Evolutionary conservation across 2,113 vertebrate species (phyloP).

Genomic region (Pithys albifrons): DNA sequence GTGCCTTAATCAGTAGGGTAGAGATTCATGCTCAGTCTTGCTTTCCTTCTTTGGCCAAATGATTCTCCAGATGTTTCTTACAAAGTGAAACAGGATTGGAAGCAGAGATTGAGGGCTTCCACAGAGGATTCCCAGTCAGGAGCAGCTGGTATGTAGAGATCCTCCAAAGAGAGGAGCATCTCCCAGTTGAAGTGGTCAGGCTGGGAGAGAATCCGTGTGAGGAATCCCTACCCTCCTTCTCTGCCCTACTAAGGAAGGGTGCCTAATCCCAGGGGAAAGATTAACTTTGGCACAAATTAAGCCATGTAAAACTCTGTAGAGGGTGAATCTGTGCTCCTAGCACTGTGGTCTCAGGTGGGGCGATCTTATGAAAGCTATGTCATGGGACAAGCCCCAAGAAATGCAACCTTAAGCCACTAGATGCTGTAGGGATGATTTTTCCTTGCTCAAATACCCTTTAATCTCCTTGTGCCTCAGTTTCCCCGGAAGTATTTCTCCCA

Average conservation of each 20-base stretch:
- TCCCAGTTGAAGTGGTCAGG: neutral
- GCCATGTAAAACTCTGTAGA: neutral
- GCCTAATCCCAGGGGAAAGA: neutral
- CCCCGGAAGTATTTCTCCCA: neutral
- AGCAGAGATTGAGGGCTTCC: neutral
- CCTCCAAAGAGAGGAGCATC: neutral
- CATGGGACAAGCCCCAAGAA: neutral
- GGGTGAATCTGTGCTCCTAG: neutral
- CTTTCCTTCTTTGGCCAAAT: neutral
- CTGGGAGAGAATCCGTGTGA: accelerated
- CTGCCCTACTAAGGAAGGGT: neutral
- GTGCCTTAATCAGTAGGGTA: neutral
- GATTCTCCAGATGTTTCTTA: neutral
- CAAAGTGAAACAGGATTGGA: neutral
- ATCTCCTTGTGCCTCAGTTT: neutral
- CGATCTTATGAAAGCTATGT: neutral
- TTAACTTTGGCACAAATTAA: neutral
- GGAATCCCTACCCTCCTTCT: neutral
- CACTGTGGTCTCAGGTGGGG: accelerated
- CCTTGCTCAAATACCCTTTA: neutral
- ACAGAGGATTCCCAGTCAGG: neutral
- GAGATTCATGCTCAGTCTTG: neutral
- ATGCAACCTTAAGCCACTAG: neutral
- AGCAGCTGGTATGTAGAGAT: accelerated
- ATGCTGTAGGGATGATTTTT: neutral